Evolutionary conservation across 1,140 invertebrate species (phyloP), one percentile per base, ranked within the genome.

Genomic region (Zaprionus inermis): DNA sequence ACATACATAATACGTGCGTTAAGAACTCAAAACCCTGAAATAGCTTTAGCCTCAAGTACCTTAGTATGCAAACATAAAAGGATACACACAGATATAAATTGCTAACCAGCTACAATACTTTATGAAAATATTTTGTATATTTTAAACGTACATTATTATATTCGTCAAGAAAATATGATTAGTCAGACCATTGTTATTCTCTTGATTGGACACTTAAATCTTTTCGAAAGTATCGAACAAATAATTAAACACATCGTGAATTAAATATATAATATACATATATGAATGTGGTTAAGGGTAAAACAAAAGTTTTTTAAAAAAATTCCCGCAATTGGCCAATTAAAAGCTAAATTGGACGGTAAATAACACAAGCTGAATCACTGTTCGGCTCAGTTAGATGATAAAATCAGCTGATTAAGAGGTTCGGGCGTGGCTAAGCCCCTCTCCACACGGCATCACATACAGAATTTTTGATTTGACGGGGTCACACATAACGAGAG

Each of bases 21-120:
- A 54, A 44, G 10, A 18, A 20, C 18, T 49, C 44, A 49, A 10
- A 22, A 12, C 44, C 44, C 18, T 49, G 18, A 49, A 60, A 59
- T 20, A 49, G 28, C 34, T 22, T 12, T 22, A 49, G 44, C 10
- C 18, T 49, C 18, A 49, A 49, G 44, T 49, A 49, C 44, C 44
- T 49, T 49, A 2, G 24, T 28, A 28, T 28, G 5, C 5, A 28
- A 28, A 28, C 24, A 28, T n/a, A n/a, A n/a, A n/a, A n/a, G n/a
- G n/a, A n/a, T 2, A 18, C 44, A 9, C 30, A 54, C 14, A 54
- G 12, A n/a, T 7, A n/a, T 5, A 28, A 54, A 22, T 30, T 11
- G 11, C 44, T 49, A 22, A 49, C 5, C 38, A 41, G 18, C 44
- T 18, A 41, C 38, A 41, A 41, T 16, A 6, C 38, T 16, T 7